Evolutionary conservation across 1,140 invertebrate species (phyloP).

Genomic region (Pseudomyrmex dendroicus): DNA sequence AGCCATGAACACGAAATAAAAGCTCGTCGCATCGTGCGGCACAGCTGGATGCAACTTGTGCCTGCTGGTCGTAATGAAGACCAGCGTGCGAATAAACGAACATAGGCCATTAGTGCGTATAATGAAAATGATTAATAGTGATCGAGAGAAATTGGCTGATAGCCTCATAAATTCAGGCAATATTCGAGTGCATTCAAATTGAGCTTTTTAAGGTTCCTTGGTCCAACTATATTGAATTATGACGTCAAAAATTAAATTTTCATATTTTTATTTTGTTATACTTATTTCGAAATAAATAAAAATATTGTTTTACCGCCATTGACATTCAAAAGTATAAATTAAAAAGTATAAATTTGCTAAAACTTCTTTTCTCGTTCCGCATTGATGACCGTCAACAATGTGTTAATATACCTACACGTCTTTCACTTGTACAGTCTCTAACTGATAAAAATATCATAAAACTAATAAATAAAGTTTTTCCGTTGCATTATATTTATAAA

Average conservation of each 20-base stretch:
- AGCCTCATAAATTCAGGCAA: constrained; percentile 9
- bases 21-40: constrained; percentile 12
- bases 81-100: background rate
- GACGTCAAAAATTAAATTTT: background rate
- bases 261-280: too few species aligned
- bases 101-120: constrained; percentile 29
- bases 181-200: background rate
- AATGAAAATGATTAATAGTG: constrained; percentile 53
- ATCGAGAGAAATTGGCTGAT: constrained; percentile 28
- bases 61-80: constrained; percentile 40
- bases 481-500: constrained; percentile 13
- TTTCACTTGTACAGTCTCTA: too few species aligned
- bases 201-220: background rate
- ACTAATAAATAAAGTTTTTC: constrained; percentile 9
- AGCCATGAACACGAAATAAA: constrained; percentile 27
- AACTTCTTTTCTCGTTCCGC: too few species aligned
- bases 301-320: background rate
- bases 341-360: background rate
- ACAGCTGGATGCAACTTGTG: constrained; percentile 1
- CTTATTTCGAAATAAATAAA: background rate
- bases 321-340: background rate
- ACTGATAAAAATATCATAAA: background rate
- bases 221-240: too few species aligned
- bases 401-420: too few species aligned
- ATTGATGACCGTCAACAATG: too few species aligned